These are phyloP conservation scores for Morelia viridis DNA, from an alignment of 2,797 vertebrate genomes.

Conservation along the genomic window DNA sequence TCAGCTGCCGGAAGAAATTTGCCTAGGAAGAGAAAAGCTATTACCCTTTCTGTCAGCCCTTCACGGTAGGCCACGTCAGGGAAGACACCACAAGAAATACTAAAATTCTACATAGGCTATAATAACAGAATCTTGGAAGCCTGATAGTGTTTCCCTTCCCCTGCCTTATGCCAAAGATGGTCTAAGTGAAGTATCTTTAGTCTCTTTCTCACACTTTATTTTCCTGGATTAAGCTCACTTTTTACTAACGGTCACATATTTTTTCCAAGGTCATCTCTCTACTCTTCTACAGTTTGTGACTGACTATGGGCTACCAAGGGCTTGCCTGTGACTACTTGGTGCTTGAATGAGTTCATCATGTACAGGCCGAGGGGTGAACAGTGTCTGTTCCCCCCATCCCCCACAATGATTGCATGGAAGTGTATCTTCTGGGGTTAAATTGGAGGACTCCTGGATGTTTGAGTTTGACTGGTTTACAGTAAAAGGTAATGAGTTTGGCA, in stretches of 20 bases:
- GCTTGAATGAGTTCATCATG: neutral
- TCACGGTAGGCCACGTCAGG: neutral
- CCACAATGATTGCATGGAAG: neutral
- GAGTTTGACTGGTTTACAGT: neutral
- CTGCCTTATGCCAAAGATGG: neutral
- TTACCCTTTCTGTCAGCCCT: neutral
- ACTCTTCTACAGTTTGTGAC: neutral
- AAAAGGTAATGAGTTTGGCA: neutral
- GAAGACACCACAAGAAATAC: neutral
- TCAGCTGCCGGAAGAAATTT: neutral
- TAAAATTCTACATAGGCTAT: neutral
- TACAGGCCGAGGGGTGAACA: neutral
- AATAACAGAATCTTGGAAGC: neutral
- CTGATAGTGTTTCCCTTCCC: neutral
- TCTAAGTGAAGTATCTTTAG: neutral
- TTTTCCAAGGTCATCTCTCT: neutral
- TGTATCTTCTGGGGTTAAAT: neutral
- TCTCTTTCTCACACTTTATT: neutral
- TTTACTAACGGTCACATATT: neutral
- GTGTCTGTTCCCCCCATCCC: neutral
- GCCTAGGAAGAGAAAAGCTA: neutral
- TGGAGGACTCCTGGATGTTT: neutral
- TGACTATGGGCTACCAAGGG: neutral
- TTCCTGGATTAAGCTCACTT: neutral
- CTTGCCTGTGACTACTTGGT: neutral